These are phyloP conservation scores for Sebastes elongatus DNA, from an alignment of 2,797 vertebrate species.

Conservation along the genomic window DNA sequence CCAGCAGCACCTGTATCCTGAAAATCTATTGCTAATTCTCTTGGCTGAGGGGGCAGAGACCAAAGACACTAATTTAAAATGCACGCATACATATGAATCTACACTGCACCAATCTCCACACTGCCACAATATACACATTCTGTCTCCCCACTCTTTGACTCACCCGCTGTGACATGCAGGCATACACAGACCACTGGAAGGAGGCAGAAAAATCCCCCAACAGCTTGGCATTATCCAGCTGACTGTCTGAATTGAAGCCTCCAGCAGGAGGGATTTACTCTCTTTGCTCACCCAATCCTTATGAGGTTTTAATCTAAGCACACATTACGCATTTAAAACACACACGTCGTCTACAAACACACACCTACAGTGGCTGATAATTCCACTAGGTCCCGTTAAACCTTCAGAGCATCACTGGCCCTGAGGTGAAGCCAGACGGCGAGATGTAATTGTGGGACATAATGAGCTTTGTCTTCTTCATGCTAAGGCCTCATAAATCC, in stretches of 20 bases:
- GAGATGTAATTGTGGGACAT: conserved; percentile 38
- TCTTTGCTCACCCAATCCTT: conserved; percentile 47
- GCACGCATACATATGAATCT: conserved; percentile 5
- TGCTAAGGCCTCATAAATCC: conserved; percentile 34
- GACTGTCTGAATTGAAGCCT: conserved; percentile 63
- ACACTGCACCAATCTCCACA: not conserved
- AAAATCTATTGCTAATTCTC: conserved; percentile 47
- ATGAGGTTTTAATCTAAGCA: conserved; percentile 58
- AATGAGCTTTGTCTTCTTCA: conserved; percentile 58
- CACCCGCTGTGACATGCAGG: conserved; percentile 28
- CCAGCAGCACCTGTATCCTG: conserved; percentile 17
- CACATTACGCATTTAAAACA: conserved; percentile 24
- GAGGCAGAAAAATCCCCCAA: conserved; percentile 60
- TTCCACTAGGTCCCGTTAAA: conserved; percentile 9
- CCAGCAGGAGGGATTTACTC: conserved; percentile 65
- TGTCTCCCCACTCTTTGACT: conserved; percentile 16
- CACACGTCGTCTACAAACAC: not conserved
- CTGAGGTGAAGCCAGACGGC: conserved; percentile 12
- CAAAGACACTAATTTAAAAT: conserved; percentile 25
- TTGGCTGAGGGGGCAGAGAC: conserved; percentile 16
- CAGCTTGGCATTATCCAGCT: conserved; percentile 65
- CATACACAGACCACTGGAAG: conserved; percentile 34
- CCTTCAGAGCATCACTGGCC: conserved; percentile 11
- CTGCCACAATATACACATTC: conserved; percentile 18
- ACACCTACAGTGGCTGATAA: not conserved